Percentiles rank a stretch among this genome's conserved stretches.
phyloP scores from a whole-genome alignment of 2,113 vertebrate genomes.

The Hypomesus transpacificus region DNA sequence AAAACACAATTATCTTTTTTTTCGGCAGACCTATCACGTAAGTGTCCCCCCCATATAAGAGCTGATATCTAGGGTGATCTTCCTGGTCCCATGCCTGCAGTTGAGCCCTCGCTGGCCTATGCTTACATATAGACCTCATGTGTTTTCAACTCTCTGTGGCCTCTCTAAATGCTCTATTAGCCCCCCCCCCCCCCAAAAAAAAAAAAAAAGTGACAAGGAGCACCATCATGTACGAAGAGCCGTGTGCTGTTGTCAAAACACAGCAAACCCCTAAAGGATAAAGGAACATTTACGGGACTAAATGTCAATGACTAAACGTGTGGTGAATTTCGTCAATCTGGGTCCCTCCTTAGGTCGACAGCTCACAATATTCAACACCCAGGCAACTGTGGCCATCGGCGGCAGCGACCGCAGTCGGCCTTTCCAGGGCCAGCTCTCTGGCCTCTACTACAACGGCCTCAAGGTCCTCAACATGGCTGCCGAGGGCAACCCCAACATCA shows the following conservation, averaged over 20 bases:
- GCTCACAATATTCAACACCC: constrained; percentile 99
- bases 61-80: not conserved
- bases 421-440: constrained; percentile 97
- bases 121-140: constrained; percentile 24
- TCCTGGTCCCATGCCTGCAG: not conserved
- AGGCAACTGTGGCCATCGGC: constrained; percentile 92
- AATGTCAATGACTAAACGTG: not conserved
- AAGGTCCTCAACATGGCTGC: constrained; percentile 97
- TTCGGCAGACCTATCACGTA: not conserved
- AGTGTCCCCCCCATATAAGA: not conserved
- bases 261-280: too few relatives aligned
- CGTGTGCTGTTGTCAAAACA: too few relatives aligned
- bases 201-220: too few relatives aligned
- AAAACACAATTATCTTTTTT: constrained; percentile 12
- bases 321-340: constrained; percentile 6
- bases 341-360: constrained; percentile 80
- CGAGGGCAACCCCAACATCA: constrained; percentile 90
- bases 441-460: constrained; percentile 97
- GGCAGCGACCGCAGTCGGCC: constrained; percentile 88
- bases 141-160: too few relatives aligned
- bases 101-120: constrained; percentile 12
- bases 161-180: too few relatives aligned
- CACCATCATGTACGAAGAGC: too few relatives aligned
- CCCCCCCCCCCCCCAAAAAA: too few relatives aligned
- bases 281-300: too few relatives aligned